phyloP scores from a whole-genome alignment of 2,888 invertebrate genomes.

The Pandemis corylana region DNA sequence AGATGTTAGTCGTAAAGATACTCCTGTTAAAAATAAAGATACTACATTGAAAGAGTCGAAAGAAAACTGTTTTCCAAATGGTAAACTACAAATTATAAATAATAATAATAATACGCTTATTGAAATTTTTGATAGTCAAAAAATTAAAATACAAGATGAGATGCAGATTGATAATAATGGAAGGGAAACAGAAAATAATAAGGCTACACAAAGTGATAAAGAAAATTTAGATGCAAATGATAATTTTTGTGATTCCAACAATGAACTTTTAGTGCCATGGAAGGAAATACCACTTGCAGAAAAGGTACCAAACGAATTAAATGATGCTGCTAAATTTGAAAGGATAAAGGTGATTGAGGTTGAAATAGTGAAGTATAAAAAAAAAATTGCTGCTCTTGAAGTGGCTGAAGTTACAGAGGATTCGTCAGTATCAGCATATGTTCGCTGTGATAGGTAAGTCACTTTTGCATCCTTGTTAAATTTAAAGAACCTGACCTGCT shows the following conservation, averaged over 20 bases:
- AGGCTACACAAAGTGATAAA: neutral
- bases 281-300: conserved; percentile 27
- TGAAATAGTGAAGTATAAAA: conserved; percentile 52
- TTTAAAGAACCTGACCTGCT: neutral
- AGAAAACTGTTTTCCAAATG: neutral
- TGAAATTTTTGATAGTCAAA: conserved; percentile 27
- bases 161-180: conserved; percentile 21
- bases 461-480: neutral
- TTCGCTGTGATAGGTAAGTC: conserved; percentile 58
- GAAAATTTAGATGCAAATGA: neutral
- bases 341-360: conserved; percentile 52
- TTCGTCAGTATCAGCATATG: conserved; percentile 54
- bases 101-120: conserved; percentile 18
- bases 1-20: neutral
- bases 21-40: neutral
- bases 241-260: conserved; percentile 2
- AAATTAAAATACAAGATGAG: conserved; percentile 33
- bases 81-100: neutral
- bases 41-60: neutral
- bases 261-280: conserved; percentile 47
- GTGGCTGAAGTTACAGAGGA: conserved; percentile 56
- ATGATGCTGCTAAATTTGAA: conserved; percentile 12
- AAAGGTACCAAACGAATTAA: neutral
- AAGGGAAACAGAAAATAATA: neutral
- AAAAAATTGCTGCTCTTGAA: conserved; percentile 54